Conservation (phyloP, 2,888 invertebrate species). For the Zaprionus lineosus region DNA sequence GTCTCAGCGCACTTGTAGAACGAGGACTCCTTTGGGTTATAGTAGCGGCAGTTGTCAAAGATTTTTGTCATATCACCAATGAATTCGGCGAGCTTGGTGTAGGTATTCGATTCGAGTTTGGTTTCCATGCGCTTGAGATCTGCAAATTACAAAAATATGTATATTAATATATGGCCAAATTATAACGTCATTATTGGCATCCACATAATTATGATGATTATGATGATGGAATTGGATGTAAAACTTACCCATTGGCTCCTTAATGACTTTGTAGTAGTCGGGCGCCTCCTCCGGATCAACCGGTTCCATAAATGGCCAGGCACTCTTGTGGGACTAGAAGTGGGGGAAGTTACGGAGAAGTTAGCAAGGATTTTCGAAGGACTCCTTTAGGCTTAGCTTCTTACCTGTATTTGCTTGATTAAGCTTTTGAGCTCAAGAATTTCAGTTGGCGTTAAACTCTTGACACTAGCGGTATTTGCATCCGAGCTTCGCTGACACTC, state of each 20-base stretch:
- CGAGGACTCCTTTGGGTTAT: constrained; percentile 97
- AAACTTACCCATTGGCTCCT: constrained; percentile 95
- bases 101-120: constrained; percentile 91
- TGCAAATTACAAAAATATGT: constrained; percentile 80
- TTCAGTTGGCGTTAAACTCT: constrained; percentile 90
- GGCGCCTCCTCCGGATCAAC: constrained; percentile 98
- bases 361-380: no score
- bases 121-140: constrained; percentile 96
- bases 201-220: no score
- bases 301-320: constrained; percentile 99
- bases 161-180: not conserved
- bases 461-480: constrained; percentile 95
- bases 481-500: constrained; percentile 95
- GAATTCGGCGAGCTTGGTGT: constrained; percentile 95
- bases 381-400: no score
- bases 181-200: no score
- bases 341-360: no score
- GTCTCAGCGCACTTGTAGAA: constrained; percentile 98
- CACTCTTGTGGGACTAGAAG: constrained; percentile 94
- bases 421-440: constrained; percentile 92
- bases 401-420: constrained; percentile 93
- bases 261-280: constrained; percentile 97
- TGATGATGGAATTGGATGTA: no score
- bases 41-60: constrained; percentile 99
- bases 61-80: constrained; percentile 99